Evolutionary conservation across 2,888 invertebrate species (phyloP).

Genomic region (Helicoverpa assulta): DNA sequence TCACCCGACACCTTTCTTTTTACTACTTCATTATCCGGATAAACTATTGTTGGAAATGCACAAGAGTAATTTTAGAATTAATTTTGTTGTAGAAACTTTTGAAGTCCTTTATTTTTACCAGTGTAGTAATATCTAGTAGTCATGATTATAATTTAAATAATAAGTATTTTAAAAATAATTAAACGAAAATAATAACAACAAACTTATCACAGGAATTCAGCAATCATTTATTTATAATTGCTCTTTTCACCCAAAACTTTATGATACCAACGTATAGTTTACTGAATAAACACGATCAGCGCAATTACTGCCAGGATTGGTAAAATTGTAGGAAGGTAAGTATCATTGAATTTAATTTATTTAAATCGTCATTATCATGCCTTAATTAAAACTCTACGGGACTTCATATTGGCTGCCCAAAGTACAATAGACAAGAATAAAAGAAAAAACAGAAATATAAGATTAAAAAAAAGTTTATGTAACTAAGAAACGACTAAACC

Average conservation of each 20-base stretch:
- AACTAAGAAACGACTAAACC: too few species aligned
- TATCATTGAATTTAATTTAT: slow-evolving; percentile 3
- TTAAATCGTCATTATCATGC: not conserved
- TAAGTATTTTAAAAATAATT: not conserved
- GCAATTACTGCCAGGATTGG: not conserved
- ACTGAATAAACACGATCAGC: too few species aligned
- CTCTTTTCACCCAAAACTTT: not conserved
- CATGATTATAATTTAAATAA: too few species aligned
- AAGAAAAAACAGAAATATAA: too few species aligned
- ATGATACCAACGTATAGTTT: not conserved
- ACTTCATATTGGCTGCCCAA: not conserved
- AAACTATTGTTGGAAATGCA: slow-evolving; percentile 35
- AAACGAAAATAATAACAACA: not conserved
- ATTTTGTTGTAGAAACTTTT: not conserved
- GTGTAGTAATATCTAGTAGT: too few species aligned
- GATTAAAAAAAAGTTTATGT: too few species aligned
- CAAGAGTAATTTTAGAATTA: slow-evolving; percentile 17
- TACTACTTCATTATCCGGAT: slow-evolving; percentile 42
- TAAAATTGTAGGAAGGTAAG: not conserved
- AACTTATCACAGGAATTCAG: not conserved
- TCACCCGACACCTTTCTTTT: slow-evolving; percentile 37
- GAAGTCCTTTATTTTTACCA: too few species aligned
- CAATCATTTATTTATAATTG: not conserved
- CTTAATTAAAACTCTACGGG: not conserved
- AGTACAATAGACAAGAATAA: too few species aligned